phyloP scores from a whole-genome alignment of 2,888 invertebrate genomes.

The Xestoiulus laeticollis region DNA sequence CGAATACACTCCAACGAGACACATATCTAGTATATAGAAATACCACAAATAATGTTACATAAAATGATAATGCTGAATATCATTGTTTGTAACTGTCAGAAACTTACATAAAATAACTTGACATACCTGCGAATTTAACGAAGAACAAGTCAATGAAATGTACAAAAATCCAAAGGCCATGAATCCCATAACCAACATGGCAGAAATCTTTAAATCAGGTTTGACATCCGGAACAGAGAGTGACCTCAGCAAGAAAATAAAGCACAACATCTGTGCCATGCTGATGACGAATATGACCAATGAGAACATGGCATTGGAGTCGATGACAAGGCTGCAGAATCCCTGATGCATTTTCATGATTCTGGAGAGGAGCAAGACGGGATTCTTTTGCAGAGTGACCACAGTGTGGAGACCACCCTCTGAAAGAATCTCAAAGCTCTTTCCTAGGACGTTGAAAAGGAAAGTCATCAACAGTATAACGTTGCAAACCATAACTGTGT shows the following conservation, averaged over 20 bases:
- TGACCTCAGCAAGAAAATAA: not conserved
- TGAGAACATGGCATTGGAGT: not conserved
- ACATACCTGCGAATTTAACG: not conserved
- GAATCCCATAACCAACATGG: not conserved
- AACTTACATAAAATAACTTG: not conserved
- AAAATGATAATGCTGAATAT: not conserved
- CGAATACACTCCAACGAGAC: not conserved
- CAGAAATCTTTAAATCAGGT: not conserved
- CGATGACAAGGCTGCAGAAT: not conserved
- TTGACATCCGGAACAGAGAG: not conserved
- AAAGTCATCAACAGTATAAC: not conserved
- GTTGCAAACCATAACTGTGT: not conserved
- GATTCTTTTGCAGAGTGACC: not conserved
- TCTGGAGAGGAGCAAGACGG: not conserved
- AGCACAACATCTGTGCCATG: not conserved
- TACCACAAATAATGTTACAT: not conserved
- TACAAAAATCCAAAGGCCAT: not conserved
- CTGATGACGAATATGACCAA: not conserved
- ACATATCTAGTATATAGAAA: not conserved
- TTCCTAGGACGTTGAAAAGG: not conserved
- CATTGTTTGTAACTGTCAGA: not conserved
- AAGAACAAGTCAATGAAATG: not conserved
- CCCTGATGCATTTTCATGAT: not conserved
- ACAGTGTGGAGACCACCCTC: not conserved
- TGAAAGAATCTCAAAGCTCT: not conserved